Evolutionary conservation across 2,113 vertebrate genomes (phyloP), one percentile per base, ranked within the genome.

Genomic region (Numenius arquata): DNA sequence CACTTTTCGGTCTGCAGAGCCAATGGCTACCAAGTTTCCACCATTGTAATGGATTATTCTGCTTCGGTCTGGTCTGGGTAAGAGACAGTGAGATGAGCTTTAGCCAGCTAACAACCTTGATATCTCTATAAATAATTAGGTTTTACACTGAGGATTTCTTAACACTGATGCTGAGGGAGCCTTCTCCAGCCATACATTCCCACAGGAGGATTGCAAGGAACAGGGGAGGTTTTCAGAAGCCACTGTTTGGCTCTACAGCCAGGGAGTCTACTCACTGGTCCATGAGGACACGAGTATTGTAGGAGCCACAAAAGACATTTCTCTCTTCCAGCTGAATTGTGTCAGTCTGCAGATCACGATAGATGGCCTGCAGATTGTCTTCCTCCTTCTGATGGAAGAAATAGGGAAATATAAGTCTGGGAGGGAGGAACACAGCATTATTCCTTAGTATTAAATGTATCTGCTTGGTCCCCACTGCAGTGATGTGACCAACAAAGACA

Each of bases 271-370:
- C 98, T 93, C 84, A 99, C 99, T 76, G 97, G n/a, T 98, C 95
- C 23, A 97, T 82, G 50, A 99, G 95, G 65, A 98, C 91, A 12
- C 32, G 90, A 48, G 96, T 92, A 26, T 98, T 99, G 78, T 99
- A 99, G 36, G 97, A 92, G 30, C 98, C 98, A 67, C 99, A 99
- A 93, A 98, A 99, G 43, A 99, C 86, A 55, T 99, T 99, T 81
- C 98, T 98, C 90, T 99, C 99, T 67, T 99, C 99, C 98, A 99
- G 94, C 76, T 93, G 61, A 7, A 99, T 71, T 2, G n/a, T 89
- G 34, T 94, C 86, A 2, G 98, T 99, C 90, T 97, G 97, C 81
- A 98, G 90, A 8, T 97, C 97, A 18, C 56, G 70, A 45, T 99
- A 99, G 25, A 98, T 95, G 2, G 88, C 85, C 52, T 97, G 95